These are phyloP conservation scores for Sesamia nonagrioides DNA, from an alignment of 1,140 invertebrate species.

Conservation along the genomic window DNA sequence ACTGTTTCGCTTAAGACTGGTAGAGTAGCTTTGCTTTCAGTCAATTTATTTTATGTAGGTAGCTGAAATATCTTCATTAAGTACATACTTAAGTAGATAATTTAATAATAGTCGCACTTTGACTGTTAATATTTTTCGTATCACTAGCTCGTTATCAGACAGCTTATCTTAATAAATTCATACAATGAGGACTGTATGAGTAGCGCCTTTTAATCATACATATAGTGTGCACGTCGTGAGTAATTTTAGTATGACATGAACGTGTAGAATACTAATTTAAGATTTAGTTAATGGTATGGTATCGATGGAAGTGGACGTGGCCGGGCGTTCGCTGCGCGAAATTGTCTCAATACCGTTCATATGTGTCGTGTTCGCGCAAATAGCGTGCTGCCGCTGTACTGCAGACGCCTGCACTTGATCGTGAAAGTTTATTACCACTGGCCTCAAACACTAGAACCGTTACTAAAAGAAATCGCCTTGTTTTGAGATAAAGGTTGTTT, in stretches of 20 bases:
- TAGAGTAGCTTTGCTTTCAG: constrained; percentile 14
- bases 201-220: constrained; percentile 32
- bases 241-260: constrained; percentile 34
- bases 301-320: constrained; percentile 72
- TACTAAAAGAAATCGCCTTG: constrained; percentile 78
- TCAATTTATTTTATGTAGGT: neutral
- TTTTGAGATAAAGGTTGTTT: constrained; percentile 61
- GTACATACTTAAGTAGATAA: constrained; percentile 27
- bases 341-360: constrained; percentile 55
- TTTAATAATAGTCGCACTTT: constrained; percentile 24
- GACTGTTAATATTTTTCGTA: constrained; percentile 4
- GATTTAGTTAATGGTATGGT: constrained; percentile 68
- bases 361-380: constrained; percentile 63
- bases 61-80: constrained; percentile 5
- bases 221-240: constrained; percentile 44
- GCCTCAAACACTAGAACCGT: constrained; percentile 81
- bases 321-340: constrained; percentile 45
- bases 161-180: constrained; percentile 35
- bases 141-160: constrained; percentile 26
- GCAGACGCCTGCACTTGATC: constrained; percentile 78
- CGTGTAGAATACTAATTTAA: constrained; percentile 48
- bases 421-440: constrained; percentile 84
- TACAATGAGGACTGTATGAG: constrained; percentile 15
- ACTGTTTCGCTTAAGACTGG: neutral
- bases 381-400: constrained; percentile 65